phyloP scores from a whole-genome alignment of 1,140 invertebrate genomes.

The Heliconius hermathena region DNA sequence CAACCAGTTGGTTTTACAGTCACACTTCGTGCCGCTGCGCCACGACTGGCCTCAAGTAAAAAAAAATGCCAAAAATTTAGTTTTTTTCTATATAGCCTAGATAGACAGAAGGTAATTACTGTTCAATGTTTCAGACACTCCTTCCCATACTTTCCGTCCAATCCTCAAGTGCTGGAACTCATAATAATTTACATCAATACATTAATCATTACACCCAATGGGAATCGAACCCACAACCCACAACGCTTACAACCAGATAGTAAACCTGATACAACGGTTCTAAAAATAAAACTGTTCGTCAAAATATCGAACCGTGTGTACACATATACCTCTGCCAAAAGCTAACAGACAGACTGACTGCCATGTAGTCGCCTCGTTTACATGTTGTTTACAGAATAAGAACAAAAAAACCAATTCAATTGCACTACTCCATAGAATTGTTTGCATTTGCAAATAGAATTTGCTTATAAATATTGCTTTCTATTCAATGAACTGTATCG shows the following conservation, averaged over 20 bases:
- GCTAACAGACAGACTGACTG: conserved; percentile 64
- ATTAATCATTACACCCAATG: not conserved
- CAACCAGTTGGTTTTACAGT: too few species aligned
- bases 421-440: conserved; percentile 41
- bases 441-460: conserved; percentile 33
- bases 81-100: too few species aligned
- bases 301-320: conserved; percentile 39
- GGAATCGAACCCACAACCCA: not conserved
- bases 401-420: conserved; percentile 65
- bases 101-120: too few species aligned
- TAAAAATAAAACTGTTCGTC: conserved; percentile 12
- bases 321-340: conserved; percentile 53
- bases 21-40: too few species aligned
- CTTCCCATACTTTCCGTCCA: not conserved
- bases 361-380: conserved; percentile 69
- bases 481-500: conserved; percentile 14
- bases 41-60: too few species aligned
- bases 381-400: conserved; percentile 72
- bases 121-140: too few species aligned
- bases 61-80: too few species aligned
- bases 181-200: not conserved
- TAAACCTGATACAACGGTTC: too few species aligned
- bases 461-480: conserved; percentile 28
- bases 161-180: not conserved
- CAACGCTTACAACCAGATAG: not conserved